phyloP scores from a whole-genome alignment of 1,140 invertebrate genomes.

The Paralvinella palmiformis region DNA sequence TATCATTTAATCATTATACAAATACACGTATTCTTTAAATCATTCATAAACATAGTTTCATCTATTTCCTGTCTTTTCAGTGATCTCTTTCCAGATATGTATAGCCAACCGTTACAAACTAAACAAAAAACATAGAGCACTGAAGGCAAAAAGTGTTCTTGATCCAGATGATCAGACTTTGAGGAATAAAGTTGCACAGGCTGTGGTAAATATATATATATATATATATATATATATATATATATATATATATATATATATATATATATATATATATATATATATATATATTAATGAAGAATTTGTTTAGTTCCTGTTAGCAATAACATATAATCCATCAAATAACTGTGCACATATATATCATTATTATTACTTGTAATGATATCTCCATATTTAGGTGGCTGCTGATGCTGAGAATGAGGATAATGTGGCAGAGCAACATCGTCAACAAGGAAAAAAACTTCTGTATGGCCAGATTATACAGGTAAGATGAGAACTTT shows the following conservation, averaged over 20 bases:
- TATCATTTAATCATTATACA: background rate
- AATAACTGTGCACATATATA: background rate
- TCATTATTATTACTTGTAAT: background rate
- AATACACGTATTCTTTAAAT: background rate
- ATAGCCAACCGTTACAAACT: conserved; percentile 25
- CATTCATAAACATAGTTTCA: background rate
- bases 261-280: background rate
- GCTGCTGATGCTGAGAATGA: conserved; percentile 23
- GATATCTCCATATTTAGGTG: background rate
- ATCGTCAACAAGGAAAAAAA: conserved; percentile 21
- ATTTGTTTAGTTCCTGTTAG: background rate
- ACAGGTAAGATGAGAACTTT: conserved; percentile 21
- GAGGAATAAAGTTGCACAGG: background rate
- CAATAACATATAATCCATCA: background rate
- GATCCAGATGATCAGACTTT: background rate
- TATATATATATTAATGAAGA: too few relatives aligned
- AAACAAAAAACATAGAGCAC: conserved; percentile 23
- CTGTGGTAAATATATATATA: background rate
- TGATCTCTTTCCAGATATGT: conserved; percentile 20
- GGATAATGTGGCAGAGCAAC: conserved; percentile 24
- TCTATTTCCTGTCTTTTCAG: background rate
- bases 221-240: background rate
- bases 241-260: background rate
- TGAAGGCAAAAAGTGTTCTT: conserved; percentile 5
- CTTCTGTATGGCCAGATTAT: conserved; percentile 24